Evolutionary conservation across 2,888 invertebrate genomes (phyloP).

Genomic region (Schrankia costaestrigalis): DNA sequence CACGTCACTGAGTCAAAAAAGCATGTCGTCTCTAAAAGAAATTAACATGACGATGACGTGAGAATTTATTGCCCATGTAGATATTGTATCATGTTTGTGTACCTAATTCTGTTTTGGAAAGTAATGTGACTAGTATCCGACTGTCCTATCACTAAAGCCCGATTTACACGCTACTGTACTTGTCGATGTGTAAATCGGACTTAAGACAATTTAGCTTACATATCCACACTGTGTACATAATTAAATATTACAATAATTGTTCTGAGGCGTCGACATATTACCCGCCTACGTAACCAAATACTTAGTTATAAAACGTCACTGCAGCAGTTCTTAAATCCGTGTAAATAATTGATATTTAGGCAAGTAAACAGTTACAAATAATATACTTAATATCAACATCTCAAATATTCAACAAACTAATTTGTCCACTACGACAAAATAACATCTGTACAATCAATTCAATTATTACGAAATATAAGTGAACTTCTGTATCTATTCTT

Average conservation of each 20-base stretch:
- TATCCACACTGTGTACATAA: slow-evolving; percentile 15
- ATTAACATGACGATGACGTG: too few species aligned
- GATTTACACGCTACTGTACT: too few species aligned
- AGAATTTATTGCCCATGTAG: too few species aligned
- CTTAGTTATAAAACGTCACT: slow-evolving; percentile 23
- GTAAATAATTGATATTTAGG: slow-evolving; percentile 50
- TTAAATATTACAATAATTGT: slow-evolving; percentile 19
- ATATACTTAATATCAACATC: slow-evolving; percentile 30
- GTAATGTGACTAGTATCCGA: slow-evolving; percentile 22
- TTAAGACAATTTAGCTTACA: too few species aligned
- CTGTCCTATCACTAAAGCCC: slow-evolving; percentile 6
- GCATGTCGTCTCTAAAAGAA: too few species aligned
- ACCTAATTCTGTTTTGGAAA: too few species aligned
- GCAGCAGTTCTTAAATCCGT: slow-evolving; percentile 31
- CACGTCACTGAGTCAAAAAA: too few species aligned
- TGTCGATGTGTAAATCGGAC: too few species aligned
- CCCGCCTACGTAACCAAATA: slow-evolving; percentile 17
- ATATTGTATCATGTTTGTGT: too few species aligned
- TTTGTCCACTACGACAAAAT: slow-evolving; percentile 36
- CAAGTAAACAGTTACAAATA: slow-evolving; percentile 39
- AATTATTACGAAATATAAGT: slow-evolving; percentile 31
- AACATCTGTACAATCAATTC: slow-evolving; percentile 33
- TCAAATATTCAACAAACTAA: slow-evolving; percentile 37
- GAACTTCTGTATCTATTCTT: slow-evolving; percentile 16
- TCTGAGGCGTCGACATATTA: slow-evolving; percentile 12